Conservation (phyloP, 2,113 vertebrate species). For the Elgaria multicarinata region DNA sequence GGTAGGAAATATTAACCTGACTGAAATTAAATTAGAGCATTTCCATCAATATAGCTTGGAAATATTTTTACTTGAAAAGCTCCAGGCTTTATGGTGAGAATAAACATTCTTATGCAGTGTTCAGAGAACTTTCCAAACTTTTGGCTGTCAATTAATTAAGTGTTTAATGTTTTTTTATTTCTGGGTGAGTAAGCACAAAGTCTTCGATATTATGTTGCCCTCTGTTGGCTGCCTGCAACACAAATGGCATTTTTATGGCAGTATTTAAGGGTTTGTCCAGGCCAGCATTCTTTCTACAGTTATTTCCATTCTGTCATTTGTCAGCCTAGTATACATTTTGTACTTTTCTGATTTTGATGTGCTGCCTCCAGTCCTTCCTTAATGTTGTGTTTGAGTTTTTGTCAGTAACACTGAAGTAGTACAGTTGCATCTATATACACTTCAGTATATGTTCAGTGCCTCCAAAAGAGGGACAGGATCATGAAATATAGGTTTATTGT, state of each 20-base stretch:
- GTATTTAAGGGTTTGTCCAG: neutral
- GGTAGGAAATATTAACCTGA: neutral
- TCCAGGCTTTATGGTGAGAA: neutral
- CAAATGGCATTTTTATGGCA: neutral
- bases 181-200: neutral
- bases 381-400: neutral
- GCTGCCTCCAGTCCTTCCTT: neutral
- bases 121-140: constrained; percentile 4
- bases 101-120: neutral
- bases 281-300: neutral
- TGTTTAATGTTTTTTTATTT: neutral
- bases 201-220: constrained; percentile 14
- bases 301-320: neutral
- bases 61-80: neutral
- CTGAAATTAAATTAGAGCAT: neutral
- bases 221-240: constrained; percentile 1
- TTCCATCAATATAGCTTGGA: neutral
- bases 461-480: neutral
- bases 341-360: neutral
- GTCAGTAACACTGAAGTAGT: neutral
- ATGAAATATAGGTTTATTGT: neutral
- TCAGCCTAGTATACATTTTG: neutral
- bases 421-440: neutral
- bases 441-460: neutral
- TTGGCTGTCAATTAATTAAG: constrained; percentile 1